These are phyloP conservation scores for Malurus cyaneus DNA, from an alignment of 2,113 vertebrate species.

Conservation along the genomic window DNA sequence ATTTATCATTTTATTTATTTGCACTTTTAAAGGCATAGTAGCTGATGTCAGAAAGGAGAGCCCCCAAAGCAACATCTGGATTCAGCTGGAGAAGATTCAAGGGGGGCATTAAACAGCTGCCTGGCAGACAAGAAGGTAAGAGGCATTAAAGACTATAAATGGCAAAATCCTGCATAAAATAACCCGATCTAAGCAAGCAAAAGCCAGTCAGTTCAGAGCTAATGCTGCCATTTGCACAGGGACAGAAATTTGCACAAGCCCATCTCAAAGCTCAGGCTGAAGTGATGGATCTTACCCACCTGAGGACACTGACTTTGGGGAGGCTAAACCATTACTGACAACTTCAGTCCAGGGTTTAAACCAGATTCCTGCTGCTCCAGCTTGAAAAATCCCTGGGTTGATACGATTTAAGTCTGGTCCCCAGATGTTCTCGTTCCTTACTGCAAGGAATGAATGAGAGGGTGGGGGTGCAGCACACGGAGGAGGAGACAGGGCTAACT, in stretches of 20 bases:
- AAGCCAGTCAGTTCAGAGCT: neutral
- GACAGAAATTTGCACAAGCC: neutral
- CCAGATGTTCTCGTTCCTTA: neutral
- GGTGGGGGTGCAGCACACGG: neutral
- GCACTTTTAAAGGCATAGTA: neutral
- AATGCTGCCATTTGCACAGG: neutral
- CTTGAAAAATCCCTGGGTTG: neutral
- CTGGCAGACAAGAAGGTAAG: neutral
- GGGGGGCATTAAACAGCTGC: neutral
- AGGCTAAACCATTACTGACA: neutral
- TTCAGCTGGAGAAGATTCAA: neutral
- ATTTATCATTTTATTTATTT: conserved; percentile 30
- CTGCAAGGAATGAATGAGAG: neutral
- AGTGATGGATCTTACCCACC: neutral
- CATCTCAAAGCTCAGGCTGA: neutral
- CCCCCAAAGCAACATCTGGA: neutral
- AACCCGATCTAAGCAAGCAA: neutral
- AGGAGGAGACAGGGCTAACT: neutral
- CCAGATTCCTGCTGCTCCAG: neutral
- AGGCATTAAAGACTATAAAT: neutral
- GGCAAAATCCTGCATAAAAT: conserved; percentile 9
- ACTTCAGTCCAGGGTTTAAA: neutral
- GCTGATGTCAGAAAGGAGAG: neutral
- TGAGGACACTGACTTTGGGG: neutral
- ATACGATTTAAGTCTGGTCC: neutral